phyloP scores from a whole-genome alignment of 2,797 vertebrate genomes.

The Geotrypetes seraphini region DNA sequence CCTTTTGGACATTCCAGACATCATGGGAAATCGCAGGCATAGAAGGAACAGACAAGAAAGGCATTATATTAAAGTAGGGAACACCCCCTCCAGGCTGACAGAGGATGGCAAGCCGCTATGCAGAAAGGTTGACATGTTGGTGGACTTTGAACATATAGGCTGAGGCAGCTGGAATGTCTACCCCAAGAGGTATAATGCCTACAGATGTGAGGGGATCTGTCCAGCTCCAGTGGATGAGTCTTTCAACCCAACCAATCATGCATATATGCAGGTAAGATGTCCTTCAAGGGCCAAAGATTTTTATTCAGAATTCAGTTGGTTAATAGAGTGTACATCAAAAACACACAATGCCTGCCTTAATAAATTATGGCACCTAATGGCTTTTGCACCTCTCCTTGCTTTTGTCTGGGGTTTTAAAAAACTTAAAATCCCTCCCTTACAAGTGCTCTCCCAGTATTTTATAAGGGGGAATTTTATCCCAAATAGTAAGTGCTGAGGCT shows the following conservation, averaged over 20 bases:
- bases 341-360: too few relatives aligned
- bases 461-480: too few relatives aligned
- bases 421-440: too few relatives aligned
- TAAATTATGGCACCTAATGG: too few relatives aligned
- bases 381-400: too few relatives aligned
- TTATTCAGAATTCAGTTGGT: too few relatives aligned
- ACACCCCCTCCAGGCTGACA: rapidly evolving
- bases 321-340: too few relatives aligned
- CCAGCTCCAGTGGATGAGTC: conserved; percentile 71
- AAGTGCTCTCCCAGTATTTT: too few relatives aligned
- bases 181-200: conserved; percentile 77
- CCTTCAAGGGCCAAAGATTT: too few relatives aligned
- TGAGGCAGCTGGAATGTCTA: conserved; percentile 83
- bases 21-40: conserved; percentile 43
- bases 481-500: too few relatives aligned
- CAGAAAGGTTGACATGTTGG: conserved; percentile 70
- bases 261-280: conserved; percentile 86
- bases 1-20: conserved; percentile 16
- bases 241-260: conserved; percentile 81
- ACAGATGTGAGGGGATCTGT: conserved; percentile 76
- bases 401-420: too few relatives aligned
- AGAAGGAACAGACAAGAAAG: conserved; percentile 64
- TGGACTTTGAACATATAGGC: conserved; percentile 78
- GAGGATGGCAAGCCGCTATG: conserved; percentile 43
- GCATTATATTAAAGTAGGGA: conserved; percentile 27